Base-by-base conservation (phyloP, 2,113 vertebrate species). In the Prunella himalayana region DNA sequence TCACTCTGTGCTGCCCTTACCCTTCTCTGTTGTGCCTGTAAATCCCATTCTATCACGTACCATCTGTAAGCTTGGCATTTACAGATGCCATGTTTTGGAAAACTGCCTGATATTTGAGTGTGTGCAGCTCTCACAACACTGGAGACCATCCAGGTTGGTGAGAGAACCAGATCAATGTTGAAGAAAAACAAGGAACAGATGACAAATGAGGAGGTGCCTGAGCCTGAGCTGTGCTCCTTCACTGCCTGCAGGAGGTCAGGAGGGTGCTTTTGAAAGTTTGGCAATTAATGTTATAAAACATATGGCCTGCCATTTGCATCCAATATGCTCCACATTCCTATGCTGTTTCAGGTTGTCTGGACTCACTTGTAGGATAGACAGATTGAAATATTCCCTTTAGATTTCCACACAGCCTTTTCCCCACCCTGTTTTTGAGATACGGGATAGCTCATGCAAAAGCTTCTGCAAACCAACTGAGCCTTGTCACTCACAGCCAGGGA, bases 1-100 rank as follows among this genome's bases (percentile, higher is more conserved):
- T 66, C 50, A 21, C 51, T 65, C 44, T 5, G 10, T 56, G 51
- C 50, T 91, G 64, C 69, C 56, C 79, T 90, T 37, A 39, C 37
- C 33, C 41, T 49, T 53, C 66, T 65, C 17, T 83, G 86, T 80
- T 86, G 42, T 90, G 86, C 68, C 71, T 81, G 60, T 21, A 73
- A 63, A 90, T 93, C 76, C 86, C 63, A 19, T 69, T 64, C 27
- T 10, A 69, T 77, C 86, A 66, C 7, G 11, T 16, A 70, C 94
- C 63, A 90, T 95, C 94, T 96, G 85, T 22, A 83, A 63, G 42
- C 79, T 59, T 90, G 92, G 86, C 88, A 83, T 93, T 80, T 90
- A 73, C 86, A 92, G 90, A 83, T 80, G 88, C 78, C 68, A 39
- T 61, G 37, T 77, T 90, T 92, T 57, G 54, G 73, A 86, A 93